Conservation (phyloP, 37 sponge, comb jelly and placozoan species). For the Aphrocallistes beatrix region DNA sequence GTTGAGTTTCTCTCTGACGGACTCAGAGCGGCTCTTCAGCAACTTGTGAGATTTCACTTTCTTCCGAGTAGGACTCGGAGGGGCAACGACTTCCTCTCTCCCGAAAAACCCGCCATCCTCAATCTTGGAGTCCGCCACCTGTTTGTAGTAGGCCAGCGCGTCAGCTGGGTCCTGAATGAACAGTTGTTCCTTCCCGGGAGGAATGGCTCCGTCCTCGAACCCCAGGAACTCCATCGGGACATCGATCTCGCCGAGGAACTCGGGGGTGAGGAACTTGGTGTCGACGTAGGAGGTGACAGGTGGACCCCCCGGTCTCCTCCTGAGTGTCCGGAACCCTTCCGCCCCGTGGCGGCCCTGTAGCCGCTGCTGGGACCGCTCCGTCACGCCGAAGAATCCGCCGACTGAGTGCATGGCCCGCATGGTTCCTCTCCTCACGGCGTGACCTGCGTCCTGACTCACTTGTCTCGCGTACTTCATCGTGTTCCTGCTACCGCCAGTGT, state of each 20-base stretch:
- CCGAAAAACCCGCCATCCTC: conserved; percentile 6
- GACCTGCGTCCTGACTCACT: not conserved
- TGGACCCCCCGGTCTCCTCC: not conserved
- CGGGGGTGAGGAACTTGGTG: not conserved
- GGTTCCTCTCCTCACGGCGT: conserved; percentile 25
- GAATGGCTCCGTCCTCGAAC: not conserved
- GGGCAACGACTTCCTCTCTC: not conserved
- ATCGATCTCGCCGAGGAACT: not conserved
- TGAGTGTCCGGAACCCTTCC: not conserved
- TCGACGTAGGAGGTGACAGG: not conserved
- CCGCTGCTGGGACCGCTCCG: conserved; percentile 39
- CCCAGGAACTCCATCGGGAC: not conserved
- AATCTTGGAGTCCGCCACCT: not conserved
- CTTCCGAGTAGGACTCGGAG: not conserved
- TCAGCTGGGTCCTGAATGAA: conserved; percentile 3
- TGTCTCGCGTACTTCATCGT: not conserved
- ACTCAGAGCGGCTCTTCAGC: no score
- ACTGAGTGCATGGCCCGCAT: conserved; percentile 27
- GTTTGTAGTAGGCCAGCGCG: conserved; percentile 22
- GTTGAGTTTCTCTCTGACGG: no score
- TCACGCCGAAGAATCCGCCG: conserved; percentile 78
- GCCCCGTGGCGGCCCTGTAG: not conserved
- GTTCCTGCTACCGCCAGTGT: not conserved
- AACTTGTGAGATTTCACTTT: not conserved
- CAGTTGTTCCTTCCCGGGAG: not conserved